phyloP scores from a whole-genome alignment of 2,113 vertebrate species.

The Anolis carolinensis region DNA sequence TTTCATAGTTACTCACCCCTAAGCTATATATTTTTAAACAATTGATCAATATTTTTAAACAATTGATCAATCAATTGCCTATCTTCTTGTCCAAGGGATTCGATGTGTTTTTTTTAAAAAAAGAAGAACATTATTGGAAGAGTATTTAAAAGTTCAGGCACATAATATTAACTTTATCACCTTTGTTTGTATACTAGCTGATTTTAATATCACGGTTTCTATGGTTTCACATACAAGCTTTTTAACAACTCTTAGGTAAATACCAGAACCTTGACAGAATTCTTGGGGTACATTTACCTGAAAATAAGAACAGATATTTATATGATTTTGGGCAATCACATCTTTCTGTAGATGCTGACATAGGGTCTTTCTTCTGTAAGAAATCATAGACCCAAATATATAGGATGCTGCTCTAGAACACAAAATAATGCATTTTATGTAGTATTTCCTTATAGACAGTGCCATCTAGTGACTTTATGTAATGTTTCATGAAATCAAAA shows the following conservation, averaged over 20 bases:
- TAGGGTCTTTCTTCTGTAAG: background rate
- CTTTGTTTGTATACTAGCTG: background rate
- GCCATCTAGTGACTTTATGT: constrained; percentile 64
- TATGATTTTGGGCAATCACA: background rate
- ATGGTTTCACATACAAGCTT: background rate
- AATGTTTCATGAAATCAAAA: background rate
- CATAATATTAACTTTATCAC: too few species aligned
- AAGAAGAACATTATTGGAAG: too few species aligned
- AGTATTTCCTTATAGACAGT: constrained; percentile 41
- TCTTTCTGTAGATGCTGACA: background rate
- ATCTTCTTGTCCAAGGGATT: too few species aligned
- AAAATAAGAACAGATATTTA: background rate
- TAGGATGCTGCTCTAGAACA: constrained; percentile 33
- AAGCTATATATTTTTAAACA: too few species aligned
- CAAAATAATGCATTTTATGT: background rate
- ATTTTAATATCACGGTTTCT: background rate
- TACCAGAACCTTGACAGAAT: background rate
- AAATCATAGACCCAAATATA: constrained; percentile 21
- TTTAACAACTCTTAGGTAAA: background rate
- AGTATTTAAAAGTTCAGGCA: too few species aligned
- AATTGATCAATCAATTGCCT: too few species aligned
- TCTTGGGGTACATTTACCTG: background rate
- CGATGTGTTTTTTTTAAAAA: too few species aligned
- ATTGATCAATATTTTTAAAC: too few species aligned
- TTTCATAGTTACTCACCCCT: too few species aligned